A percentile compares a stretch with the other conserved stretches of the same genome.
These are phyloP conservation scores for Eulemur rufifrons DNA, from an alignment of 2,113 vertebrate species.

Conservation along the genomic window DNA sequence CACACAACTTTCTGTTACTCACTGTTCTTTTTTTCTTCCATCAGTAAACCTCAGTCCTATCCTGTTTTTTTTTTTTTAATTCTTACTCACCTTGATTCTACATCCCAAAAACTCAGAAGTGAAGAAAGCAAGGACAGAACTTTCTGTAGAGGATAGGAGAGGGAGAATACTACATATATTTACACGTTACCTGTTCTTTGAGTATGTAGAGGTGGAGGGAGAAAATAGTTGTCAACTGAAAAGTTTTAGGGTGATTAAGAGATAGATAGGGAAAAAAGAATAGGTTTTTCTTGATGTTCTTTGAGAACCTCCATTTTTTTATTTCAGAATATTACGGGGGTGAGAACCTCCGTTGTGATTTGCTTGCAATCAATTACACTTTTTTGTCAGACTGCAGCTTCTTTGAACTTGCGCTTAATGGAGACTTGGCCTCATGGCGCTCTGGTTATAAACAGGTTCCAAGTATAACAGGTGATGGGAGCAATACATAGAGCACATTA, in stretches of 20 bases:
- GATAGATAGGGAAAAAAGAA: neutral
- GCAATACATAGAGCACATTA: neutral
- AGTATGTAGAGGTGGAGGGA: neutral
- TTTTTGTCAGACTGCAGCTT: neutral
- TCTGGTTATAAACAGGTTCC: neutral
- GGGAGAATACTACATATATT: neutral
- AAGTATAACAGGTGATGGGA: neutral
- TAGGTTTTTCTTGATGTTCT: neutral
- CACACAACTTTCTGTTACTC: neutral
- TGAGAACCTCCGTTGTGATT: neutral
- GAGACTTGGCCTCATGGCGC: neutral
- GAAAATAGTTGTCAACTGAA: neutral
- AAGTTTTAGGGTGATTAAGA: neutral
- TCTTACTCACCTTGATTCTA: neutral
- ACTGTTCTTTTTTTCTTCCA: neutral
- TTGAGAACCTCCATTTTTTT: neutral
- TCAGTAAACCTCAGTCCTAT: neutral
- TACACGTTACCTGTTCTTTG: neutral
- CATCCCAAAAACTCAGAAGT: neutral
- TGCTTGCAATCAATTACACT: neutral
- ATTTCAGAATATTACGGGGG: no score
- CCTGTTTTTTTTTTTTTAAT: neutral
- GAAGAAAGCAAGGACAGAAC: neutral
- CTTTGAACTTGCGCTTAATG: constrained; percentile 2
- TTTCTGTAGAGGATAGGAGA: neutral